These are phyloP conservation scores for Tribolium madens DNA, from an alignment of 1,140 invertebrate genomes.

Conservation along the genomic window DNA sequence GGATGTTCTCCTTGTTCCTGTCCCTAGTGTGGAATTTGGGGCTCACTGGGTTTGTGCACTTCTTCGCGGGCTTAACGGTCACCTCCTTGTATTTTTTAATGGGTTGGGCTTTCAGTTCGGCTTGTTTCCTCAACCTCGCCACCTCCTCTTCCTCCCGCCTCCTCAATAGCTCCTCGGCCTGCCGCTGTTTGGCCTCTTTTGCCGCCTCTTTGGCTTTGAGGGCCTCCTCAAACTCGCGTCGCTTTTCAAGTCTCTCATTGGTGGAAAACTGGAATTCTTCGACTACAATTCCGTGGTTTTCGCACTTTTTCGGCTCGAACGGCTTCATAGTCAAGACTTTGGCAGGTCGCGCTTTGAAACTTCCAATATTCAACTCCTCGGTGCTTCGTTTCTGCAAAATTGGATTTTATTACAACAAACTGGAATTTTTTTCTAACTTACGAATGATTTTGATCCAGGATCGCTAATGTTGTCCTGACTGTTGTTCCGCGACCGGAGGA, in stretches of 20 bases:
- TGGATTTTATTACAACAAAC: no score
- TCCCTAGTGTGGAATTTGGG: constrained; percentile 46
- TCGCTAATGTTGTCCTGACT: not conserved
- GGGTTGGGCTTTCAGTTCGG: constrained; percentile 53
- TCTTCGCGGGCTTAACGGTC: constrained; percentile 43
- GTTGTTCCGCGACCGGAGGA: not conserved
- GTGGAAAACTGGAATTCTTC: constrained; percentile 67
- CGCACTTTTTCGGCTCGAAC: constrained; percentile 66
- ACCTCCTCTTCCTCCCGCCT: constrained; percentile 41
- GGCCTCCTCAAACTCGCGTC: constrained; percentile 66
- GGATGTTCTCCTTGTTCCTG: constrained; percentile 23
- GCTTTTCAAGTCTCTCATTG: constrained; percentile 65
- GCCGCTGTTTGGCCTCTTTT: constrained; percentile 47
- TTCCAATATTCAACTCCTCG: constrained; percentile 41
- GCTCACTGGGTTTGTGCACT: constrained; percentile 52
- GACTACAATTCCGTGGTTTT: constrained; percentile 54
- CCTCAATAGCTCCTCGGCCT: constrained; percentile 30
- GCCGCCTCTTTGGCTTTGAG: constrained; percentile 65
- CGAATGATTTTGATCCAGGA: not conserved
- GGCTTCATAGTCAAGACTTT: constrained; percentile 68
- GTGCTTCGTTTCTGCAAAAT: constrained; percentile 47
- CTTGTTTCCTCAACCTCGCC: constrained; percentile 44
- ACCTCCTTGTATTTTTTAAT: constrained; percentile 54
- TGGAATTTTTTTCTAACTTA: no score
- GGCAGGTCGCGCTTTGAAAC: constrained; percentile 68